These are phyloP conservation scores for Drosophila bunnanda DNA, from an alignment of 2,888 invertebrate genomes.

Conservation along the genomic window DNA sequence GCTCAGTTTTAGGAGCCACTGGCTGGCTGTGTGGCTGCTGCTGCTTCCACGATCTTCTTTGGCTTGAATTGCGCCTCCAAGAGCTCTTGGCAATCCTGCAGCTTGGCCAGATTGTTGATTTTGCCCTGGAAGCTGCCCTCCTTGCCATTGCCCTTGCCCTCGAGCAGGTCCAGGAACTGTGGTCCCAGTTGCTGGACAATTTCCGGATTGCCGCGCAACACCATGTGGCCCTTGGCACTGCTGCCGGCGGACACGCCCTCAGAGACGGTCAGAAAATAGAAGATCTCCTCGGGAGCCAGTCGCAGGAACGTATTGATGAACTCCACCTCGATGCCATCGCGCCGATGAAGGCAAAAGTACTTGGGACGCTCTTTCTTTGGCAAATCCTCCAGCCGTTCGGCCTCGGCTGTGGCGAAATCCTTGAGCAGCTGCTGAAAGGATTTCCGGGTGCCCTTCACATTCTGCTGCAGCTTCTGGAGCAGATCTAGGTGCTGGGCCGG, in stretches of 20 bases:
- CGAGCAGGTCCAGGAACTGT: slow-evolving; percentile 88
- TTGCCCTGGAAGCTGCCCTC: slow-evolving; percentile 91
- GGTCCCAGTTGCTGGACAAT: slow-evolving; percentile 78
- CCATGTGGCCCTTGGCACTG: slow-evolving; percentile 86
- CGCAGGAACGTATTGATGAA: slow-evolving; percentile 90
- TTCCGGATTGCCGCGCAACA: slow-evolving; percentile 85
- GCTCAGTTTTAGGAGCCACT: slow-evolving; percentile 19
- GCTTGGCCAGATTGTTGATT: slow-evolving; percentile 88
- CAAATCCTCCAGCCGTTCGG: slow-evolving; percentile 86
- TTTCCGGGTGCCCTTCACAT: slow-evolving; percentile 88
- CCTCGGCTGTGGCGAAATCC: slow-evolving; percentile 90
- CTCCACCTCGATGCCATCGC: slow-evolving; percentile 90
- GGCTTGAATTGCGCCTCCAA: slow-evolving; percentile 86
- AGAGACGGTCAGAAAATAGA: slow-evolving; percentile 89
- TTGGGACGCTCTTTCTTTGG: slow-evolving; percentile 86
- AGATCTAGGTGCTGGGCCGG: slow-evolving; percentile 89
- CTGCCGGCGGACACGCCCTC: slow-evolving; percentile 85
- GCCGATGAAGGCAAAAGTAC: slow-evolving; percentile 87
- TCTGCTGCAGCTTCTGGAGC: slow-evolving; percentile 90
- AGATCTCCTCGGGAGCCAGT: slow-evolving; percentile 86
- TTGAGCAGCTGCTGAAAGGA: slow-evolving; percentile 88
- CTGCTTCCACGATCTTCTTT: slow-evolving; percentile 33
- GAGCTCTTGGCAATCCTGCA: slow-evolving; percentile 87
- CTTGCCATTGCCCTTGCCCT: slow-evolving; percentile 91
- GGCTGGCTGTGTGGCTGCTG: slow-evolving; percentile 14